phyloP scores from a whole-genome alignment of 2,888 invertebrate genomes.

The Apotomis turbidana region DNA sequence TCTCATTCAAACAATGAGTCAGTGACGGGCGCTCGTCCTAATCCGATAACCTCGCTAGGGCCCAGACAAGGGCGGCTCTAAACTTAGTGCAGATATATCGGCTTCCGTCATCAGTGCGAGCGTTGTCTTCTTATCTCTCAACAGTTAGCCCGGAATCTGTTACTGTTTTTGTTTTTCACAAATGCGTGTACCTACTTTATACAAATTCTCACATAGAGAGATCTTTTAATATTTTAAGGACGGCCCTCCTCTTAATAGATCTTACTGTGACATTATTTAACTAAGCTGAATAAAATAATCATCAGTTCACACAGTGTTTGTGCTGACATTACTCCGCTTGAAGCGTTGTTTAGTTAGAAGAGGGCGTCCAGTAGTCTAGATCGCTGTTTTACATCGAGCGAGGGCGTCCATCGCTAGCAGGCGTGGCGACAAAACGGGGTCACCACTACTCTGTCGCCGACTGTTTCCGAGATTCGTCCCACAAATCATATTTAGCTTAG shows the following conservation, averaged over 20 bases:
- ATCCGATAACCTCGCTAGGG: slow-evolving; percentile 39
- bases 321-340: background rate
- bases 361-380: slow-evolving; percentile 8
- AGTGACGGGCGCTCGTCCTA: slow-evolving; percentile 37
- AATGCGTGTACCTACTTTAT: background rate
- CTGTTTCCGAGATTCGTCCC: slow-evolving; percentile 66
- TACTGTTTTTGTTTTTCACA: slow-evolving; percentile 14
- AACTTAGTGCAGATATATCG: slow-evolving; percentile 28
- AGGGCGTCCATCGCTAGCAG: slow-evolving; percentile 19
- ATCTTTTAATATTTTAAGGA: too few relatives aligned
- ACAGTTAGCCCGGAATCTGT: slow-evolving; percentile 12
- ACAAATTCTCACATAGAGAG: background rate
- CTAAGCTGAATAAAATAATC: too few relatives aligned
- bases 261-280: too few relatives aligned
- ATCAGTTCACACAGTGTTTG: background rate
- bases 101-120: slow-evolving; percentile 26
- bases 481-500: slow-evolving; percentile 78
- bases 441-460: slow-evolving; percentile 60
- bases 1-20: slow-evolving; percentile 39
- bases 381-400: slow-evolving; percentile 17
- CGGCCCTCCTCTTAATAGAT: too few relatives aligned
- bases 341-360: background rate
- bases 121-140: slow-evolving; percentile 21
- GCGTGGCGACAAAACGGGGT: slow-evolving; percentile 42
- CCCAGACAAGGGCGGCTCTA: slow-evolving; percentile 38